phyloP scores from a whole-genome alignment of 2,888 invertebrate species.

The Epistrophe eligans region DNA sequence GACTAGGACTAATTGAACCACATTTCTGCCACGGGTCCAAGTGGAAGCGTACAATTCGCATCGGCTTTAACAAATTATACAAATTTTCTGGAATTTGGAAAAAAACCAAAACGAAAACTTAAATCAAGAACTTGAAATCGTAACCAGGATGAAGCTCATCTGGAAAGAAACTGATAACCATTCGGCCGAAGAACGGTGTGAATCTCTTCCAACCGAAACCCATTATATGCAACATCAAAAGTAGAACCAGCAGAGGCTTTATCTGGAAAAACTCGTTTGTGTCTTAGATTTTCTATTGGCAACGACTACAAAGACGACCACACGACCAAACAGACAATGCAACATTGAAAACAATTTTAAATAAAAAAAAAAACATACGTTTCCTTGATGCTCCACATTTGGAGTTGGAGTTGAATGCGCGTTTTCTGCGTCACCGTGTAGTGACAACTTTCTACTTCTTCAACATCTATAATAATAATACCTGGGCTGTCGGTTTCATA shows the following conservation, averaged over 20 bases:
- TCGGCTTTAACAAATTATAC: constrained; percentile 74
- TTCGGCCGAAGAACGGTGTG: constrained; percentile 40
- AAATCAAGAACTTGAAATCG: constrained; percentile 39
- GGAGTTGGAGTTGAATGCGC: constrained; percentile 6
- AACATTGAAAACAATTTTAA: constrained; percentile 52
- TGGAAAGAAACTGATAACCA: constrained; percentile 79
- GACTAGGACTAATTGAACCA: constrained; percentile 81
- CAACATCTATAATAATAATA: too few relatives aligned
- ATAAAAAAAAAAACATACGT: constrained; percentile 21
- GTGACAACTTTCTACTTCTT: constrained; percentile 70
- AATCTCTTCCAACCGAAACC: constrained; percentile 16
- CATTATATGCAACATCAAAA: constrained; percentile 2
- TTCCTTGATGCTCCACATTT: constrained; percentile 65
- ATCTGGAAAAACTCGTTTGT: constrained; percentile 71
- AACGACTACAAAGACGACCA: background rate
- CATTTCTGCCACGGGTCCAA: constrained; percentile 84
- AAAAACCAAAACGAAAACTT: constrained; percentile 45
- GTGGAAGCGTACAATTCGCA: constrained; percentile 84
- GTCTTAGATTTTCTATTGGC: constrained; percentile 37
- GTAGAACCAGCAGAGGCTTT: constrained; percentile 3
- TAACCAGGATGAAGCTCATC: constrained; percentile 76
- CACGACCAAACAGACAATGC: constrained; percentile 6
- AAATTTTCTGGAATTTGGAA: constrained; percentile 39
- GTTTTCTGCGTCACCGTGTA: background rate
- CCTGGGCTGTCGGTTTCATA: too few relatives aligned